Base-by-base conservation (phyloP, 1,140 invertebrate species). In the Sminthurides bifidus region DNA sequence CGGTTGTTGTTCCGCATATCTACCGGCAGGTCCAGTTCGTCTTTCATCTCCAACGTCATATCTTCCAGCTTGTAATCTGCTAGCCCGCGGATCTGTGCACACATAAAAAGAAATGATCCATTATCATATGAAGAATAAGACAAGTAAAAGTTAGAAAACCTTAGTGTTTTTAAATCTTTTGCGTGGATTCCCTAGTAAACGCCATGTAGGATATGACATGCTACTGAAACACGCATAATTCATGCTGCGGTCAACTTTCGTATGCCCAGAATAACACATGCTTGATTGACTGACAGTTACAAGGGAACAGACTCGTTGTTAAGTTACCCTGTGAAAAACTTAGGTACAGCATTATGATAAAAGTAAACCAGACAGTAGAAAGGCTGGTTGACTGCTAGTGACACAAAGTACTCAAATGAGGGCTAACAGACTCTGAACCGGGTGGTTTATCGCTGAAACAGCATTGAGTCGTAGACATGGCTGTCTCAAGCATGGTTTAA, bases 61-160 rank as follows among this genome's bases (percentile, higher is more conserved):
- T 51, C 31, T 27, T 55, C 52, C 23, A 53, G 52, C 43, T 59
- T 54, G 33, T 52, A 54, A 27, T 59, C 58, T 27, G 33, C 41
- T 40, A 59, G 30, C 3, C 58, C 58, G 10, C 58, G 52, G 21
- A 59, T 59, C 58, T 59, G 35, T 21, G 40, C 12, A 50, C 8
- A 40, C 15, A 5, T 6, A 46, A 46, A 46, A 6, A 46, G 4
- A 46, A 21, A n/a, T 29, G 30, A 54, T 12, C n/a, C n/a, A n/a
- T 35, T n/a, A 35, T 35, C 33, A 35, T 35, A n/a, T n/a, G n/a
- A n/a, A n/a, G 41, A 6, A 43, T 8, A 43, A 43, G 21, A 6
- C 6, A 10, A 17, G n/a, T 14, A 10, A 43, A 19, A 10, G 21
- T 43, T 43, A 21, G 10, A 10, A 21, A 10, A 14, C 24, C 6